phyloP scores from a whole-genome alignment of 2,888 invertebrate genomes.

The Drosophila niveifrons region DNA sequence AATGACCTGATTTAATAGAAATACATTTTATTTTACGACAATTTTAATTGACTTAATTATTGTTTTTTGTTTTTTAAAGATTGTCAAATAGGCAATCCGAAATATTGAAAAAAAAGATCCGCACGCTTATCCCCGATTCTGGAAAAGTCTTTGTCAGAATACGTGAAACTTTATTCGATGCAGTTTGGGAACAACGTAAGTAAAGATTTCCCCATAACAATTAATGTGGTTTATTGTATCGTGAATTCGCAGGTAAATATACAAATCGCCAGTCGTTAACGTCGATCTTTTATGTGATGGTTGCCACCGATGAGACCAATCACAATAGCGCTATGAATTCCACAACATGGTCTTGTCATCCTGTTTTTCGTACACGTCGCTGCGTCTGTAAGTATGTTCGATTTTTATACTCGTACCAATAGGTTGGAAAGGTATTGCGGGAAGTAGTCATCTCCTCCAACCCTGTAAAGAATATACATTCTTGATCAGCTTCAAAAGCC shows the following conservation, averaged over 20 bases:
- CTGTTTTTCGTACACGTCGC: slow-evolving; percentile 81
- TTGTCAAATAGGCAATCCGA: slow-evolving; percentile 38
- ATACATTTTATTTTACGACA: too few species aligned
- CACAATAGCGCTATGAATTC: slow-evolving; percentile 46
- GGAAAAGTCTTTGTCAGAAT: slow-evolving; percentile 1
- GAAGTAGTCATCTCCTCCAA: too few species aligned
- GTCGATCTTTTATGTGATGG: slow-evolving; percentile 81
- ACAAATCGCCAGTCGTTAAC: slow-evolving; percentile 78
- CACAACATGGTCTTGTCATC: slow-evolving; percentile 74
- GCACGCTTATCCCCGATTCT: slow-evolving; percentile 69
- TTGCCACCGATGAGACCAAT: slow-evolving; percentile 58
- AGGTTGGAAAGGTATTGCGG: too few species aligned
- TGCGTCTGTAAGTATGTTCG: slow-evolving; percentile 73
- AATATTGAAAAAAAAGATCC: slow-evolving; percentile 62
- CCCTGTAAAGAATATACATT: too few species aligned
- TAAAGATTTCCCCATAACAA: too few species aligned
- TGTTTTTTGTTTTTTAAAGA: slow-evolving; percentile 2
- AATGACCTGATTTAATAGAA: too few species aligned
- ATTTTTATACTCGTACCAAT: too few species aligned
- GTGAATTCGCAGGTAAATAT: slow-evolving; percentile 77
- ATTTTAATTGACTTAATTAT: too few species aligned
- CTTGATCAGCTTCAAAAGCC: too few species aligned
- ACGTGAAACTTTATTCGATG: slow-evolving; percentile 65
- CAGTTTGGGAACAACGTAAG: slow-evolving; percentile 82
- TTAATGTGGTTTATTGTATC: background rate